Conservation (phyloP, 2,113 vertebrate species). For the Sporophila hypoxantha region DNA sequence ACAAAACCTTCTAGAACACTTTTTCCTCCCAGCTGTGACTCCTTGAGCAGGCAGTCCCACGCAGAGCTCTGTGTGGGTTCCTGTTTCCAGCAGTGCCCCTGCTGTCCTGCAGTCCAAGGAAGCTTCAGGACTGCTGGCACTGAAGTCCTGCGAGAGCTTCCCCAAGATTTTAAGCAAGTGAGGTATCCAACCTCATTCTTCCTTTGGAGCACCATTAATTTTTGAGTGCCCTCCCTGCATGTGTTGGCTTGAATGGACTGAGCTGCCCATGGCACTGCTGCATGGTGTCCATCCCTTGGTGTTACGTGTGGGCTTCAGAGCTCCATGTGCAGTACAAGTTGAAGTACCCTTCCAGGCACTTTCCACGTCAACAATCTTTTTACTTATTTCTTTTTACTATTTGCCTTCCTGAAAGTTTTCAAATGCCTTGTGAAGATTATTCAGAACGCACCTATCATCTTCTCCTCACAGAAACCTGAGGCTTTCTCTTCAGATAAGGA, state of each 20-base stretch:
- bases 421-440: not conserved
- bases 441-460: not conserved
- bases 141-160: not conserved
- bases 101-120: rapidly evolving
- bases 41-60: not conserved
- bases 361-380: not conserved
- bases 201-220: not conserved
- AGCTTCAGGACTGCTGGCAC: not conserved
- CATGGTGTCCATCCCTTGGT: not conserved
- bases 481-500: not conserved
- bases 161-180: not conserved
- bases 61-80: not conserved
- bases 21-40: not conserved
- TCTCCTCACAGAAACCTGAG: not conserved
- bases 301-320: not conserved
- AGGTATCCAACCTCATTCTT: not conserved
- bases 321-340: not conserved
- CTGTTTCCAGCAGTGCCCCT: not conserved
- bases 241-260: not conserved
- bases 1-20: not conserved
- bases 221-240: not conserved
- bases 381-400: not conserved
- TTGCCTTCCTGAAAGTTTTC: not conserved
- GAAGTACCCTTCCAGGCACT: not conserved
- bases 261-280: not conserved